Conservation (phyloP, 2,797 vertebrate species). For the Sebastes vulpes region DNA sequence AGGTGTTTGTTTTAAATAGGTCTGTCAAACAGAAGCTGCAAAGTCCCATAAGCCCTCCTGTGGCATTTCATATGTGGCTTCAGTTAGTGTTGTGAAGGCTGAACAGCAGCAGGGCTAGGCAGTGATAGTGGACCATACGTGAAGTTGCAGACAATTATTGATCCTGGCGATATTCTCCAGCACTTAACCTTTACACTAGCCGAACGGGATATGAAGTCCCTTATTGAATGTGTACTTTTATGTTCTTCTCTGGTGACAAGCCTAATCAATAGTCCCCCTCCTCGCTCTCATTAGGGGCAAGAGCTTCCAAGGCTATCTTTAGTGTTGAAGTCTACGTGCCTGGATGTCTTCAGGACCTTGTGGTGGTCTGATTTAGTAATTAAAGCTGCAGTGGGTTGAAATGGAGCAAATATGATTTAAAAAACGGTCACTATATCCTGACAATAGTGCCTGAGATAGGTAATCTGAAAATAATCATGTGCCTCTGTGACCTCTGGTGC, state of each 20-base stretch:
- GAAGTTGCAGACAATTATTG: conserved; percentile 88
- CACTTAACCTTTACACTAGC: conserved; percentile 91
- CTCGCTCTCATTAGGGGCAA: conserved; percentile 82
- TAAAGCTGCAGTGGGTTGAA: too few relatives aligned
- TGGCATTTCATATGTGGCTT: conserved; percentile 80
- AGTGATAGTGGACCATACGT: conserved; percentile 72
- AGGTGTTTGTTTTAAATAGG: conserved; percentile 65
- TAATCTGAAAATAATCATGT: too few relatives aligned
- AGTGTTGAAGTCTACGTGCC: conserved; percentile 60
- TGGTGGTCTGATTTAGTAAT: neutral
- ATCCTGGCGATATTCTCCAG: conserved; percentile 87
- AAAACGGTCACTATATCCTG: too few relatives aligned
- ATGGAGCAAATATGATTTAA: too few relatives aligned
- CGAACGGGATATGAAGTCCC: conserved; percentile 86
- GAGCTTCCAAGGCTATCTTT: conserved; percentile 61
- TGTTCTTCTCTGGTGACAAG: conserved; percentile 86
- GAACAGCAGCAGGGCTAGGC: conserved; percentile 42
- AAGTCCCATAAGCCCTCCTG: conserved; percentile 55
- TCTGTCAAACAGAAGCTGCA: conserved; percentile 50
- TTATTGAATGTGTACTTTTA: conserved; percentile 91
- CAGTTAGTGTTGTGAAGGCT: conserved; percentile 54
- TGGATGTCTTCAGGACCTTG: neutral
- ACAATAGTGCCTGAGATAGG: too few relatives aligned
- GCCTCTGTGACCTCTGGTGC: too few relatives aligned
- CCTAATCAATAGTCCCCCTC: conserved; percentile 85